Base-by-base conservation (phyloP, 2,888 invertebrate species). In the Calameuta filiformis region DNA sequence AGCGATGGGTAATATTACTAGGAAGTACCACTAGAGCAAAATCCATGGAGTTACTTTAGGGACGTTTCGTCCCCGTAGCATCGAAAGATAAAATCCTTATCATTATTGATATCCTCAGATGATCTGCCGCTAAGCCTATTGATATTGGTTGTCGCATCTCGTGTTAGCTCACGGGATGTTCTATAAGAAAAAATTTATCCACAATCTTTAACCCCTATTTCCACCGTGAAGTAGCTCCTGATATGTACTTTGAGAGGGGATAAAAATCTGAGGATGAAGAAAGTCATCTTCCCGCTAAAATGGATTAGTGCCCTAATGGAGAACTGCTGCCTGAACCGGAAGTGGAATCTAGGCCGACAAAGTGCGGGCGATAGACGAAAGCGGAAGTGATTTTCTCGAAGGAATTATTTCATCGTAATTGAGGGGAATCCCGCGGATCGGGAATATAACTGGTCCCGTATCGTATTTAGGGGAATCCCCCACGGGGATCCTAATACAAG, bases 401-500 rank as follows among this genome's bases (percentile, higher is more conserved):
- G 2, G 23, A 23, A 56, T 56, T 56, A 56, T 56, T 56, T 56
- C 6, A 1, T 56, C 23, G 40, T 56, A 56, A 56, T 56, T 23
- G 40, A 56, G 40, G 23, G 40, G 40, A 56, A 56, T 56, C 15
- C 6, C 40, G 40, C 40, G 40, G 40, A 56, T 56, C 23, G 9
- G 40, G 23, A 56, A 56, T 56, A 56, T 56, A 56, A 56, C 40
- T 56, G 40, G 15, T 71, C 71, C 30, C 71, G 71, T 71, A 71
- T 33, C 31, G 15, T 11, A 71, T 71, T 71, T 31, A 71, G 30
- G 71, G 71, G 71, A 71, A 71, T 6, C 23, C 71, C 71, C 71
- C 3, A n/a, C 31, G 33, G 71, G 71, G 71, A 71, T 71, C 71
- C 71, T 71, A 71, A 78, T 84, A 85, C 83, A 82, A 83, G 82